Base-by-base conservation (phyloP, 2,797 vertebrate genomes). In the Ibycter americanus region DNA sequence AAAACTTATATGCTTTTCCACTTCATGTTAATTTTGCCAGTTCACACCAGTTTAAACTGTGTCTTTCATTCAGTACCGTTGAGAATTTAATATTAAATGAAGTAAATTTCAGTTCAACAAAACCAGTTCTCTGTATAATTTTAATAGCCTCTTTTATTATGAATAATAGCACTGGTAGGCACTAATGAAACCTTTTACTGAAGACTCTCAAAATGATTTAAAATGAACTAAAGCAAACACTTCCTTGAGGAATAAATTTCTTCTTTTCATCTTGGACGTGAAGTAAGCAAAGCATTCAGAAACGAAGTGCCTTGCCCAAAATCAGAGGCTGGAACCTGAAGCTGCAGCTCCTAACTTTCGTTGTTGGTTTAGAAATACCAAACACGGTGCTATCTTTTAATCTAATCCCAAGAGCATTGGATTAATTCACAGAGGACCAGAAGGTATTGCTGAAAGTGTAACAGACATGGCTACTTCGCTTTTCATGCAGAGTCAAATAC, bases 41-140 rank as follows among this genome's bases (percentile, higher is more conserved):
- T 40, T 90, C 36, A 67, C 1, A 2, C 6, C 58, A 85, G 11
- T 92, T 90, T 70, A 93, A 65, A 16, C 4, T 46, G 15, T 63
- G 59, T 21, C 47, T 66, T 85, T 91, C 49, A 59, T 70, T 67
- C 52, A 59, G 10, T 40, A 68, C 34, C 6, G 0, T 12, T 87
- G 38, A 93, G 46, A 78, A 61, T 51, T 31, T 38, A 58, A 36
- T 51, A 92, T 31, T 58, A 86, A 56, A 91, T 58, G 58, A 82
- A 83, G 36, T 74, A 96, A 83, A 89, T 81, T 93, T 87, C 40
- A 80, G n/a, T 82, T 92, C 62, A 92, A 70, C 20, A 65, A 84
- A 80, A 82, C 14, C 6, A 93, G 38, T 83, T 21, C 26, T 61
- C 68, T 87, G 32, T 32, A 84, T 88, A 81, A 93, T 81, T 93